phyloP scores from a whole-genome alignment of 2,797 vertebrate genomes.

The Monodelphis domestica region DNA sequence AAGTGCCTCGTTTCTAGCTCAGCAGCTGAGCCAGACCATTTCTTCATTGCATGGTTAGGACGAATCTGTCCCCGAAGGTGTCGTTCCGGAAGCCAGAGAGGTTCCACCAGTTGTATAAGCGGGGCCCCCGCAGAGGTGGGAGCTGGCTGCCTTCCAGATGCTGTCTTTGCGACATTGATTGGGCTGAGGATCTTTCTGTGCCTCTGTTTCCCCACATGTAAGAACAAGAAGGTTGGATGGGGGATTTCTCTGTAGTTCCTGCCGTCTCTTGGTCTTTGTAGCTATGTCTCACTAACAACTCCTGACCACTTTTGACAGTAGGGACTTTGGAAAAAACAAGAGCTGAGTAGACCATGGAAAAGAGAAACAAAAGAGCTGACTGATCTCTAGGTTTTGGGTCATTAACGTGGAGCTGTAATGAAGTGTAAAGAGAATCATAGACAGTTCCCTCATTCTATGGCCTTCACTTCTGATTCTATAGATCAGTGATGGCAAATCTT shows the following conservation, averaged over 20 bases:
- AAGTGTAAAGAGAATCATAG: not conserved
- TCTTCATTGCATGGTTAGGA: not conserved
- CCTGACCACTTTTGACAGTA: not conserved
- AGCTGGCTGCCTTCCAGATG: not conserved
- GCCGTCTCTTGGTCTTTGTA: not conserved
- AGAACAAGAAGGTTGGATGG: not conserved
- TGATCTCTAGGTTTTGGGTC: not conserved
- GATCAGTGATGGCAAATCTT: too few relatives aligned
- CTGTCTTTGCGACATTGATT: not conserved
- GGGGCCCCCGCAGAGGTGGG: not conserved
- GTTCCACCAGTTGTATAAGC: not conserved
- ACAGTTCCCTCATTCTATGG: not conserved
- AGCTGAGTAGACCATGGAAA: not conserved
- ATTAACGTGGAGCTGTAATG: not conserved
- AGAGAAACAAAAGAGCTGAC: not conserved
- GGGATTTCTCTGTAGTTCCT: not conserved
- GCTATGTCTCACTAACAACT: not conserved
- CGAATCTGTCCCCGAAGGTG: not conserved
- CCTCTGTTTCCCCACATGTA: not conserved
- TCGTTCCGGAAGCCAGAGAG: not conserved
- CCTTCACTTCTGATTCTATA: not conserved
- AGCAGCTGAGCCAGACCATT: not conserved
- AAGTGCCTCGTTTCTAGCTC: not conserved
- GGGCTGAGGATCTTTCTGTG: not conserved
- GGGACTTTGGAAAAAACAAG: not conserved